Evolutionary conservation across 2,113 vertebrate genomes (phyloP), one percentile per base, ranked within the genome.

Genomic region (Antidorcas marsupialis): DNA sequence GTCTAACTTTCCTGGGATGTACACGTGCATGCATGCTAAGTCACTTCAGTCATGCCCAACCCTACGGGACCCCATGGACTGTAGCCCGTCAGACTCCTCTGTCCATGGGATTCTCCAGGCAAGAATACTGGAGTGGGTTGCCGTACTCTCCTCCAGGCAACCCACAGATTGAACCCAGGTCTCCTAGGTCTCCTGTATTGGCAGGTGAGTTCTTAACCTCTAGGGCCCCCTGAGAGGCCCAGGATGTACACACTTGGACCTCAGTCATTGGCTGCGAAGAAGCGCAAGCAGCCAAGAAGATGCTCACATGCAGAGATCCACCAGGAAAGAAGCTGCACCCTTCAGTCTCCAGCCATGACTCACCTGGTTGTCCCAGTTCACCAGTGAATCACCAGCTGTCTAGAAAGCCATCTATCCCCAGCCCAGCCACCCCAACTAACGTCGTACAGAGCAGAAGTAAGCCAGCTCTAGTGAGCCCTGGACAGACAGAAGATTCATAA

Each of bases 261-360:
- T 15, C 28, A 81, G 59, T 39, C n/a, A 2, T 5, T 2, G 17
- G 19, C 39, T 62, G 17, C 6, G 4, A 91, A 25, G 64, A 82
- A 64, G 15, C 2, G 5, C 47, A 16, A 0, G 12, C 9, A 15
- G 3, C 9, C 47, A 12, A 1, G 39, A 17, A 86, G n/a, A 12
- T 43, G 55, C 9, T n/a, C 21, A 10, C 0, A 1, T 0, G 2
- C 33, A 81, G 28, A n/a, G n/a, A 2, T 9, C 28, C 25, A 19
- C 21, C 15, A 16, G 25, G 5, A 85, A 3, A 71, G 33, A 21
- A 36, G 12, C 33, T 19, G 23, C 11, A 6, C 5, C 43, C 0
- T 7, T 43, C 13, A 7, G 9, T 5, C 30, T 9, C 30, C 11
- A 17, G 23, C 28, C 19, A 53, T 2, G 12, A 36, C 2, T 14